phyloP scores from a whole-genome alignment of 2,888 invertebrate genomes.

The Glyphotaelius pellucidus region DNA sequence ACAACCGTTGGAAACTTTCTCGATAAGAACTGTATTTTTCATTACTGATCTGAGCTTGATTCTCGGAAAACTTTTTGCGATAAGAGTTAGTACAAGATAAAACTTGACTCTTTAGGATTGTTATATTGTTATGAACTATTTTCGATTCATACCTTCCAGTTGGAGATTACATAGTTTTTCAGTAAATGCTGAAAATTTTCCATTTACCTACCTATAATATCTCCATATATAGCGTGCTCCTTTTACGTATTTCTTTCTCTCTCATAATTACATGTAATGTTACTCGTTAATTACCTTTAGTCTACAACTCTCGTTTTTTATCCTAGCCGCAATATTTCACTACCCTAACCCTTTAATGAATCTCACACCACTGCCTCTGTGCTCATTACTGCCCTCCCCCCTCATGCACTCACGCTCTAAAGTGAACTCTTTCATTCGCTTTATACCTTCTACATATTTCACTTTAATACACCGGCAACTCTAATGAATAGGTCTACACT shows the following conservation, averaged over 20 bases:
- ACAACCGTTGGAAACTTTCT: neutral
- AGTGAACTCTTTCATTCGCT: conserved; percentile 4
- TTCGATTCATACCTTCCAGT: neutral
- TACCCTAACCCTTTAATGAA: conserved; percentile 43
- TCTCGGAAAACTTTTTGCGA: neutral
- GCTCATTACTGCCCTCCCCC: conserved; percentile 14
- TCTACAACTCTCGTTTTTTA: conserved; percentile 15
- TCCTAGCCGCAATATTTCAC: conserved; percentile 12
- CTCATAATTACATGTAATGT: conserved; percentile 32
- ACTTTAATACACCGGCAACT: conserved; percentile 18
- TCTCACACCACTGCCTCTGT: neutral
- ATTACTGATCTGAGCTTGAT: neutral
- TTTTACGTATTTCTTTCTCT: conserved; percentile 2
- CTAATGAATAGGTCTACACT: neutral
- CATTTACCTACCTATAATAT: neutral
- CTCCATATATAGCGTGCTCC: neutral
- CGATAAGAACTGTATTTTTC: conserved; percentile 22
- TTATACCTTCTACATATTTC: neutral
- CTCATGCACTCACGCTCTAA: conserved; percentile 22
- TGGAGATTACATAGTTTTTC: neutral
- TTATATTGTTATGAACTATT: neutral
- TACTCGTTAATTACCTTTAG: conserved; percentile 25
- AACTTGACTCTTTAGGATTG: neutral
- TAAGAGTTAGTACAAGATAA: neutral
- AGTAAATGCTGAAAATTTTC: neutral